A percentile compares a stretch with the other conserved stretches of the same genome.
phyloP scores from a whole-genome alignment of 2,888 invertebrate species.

The Miltochrista miniata region DNA sequence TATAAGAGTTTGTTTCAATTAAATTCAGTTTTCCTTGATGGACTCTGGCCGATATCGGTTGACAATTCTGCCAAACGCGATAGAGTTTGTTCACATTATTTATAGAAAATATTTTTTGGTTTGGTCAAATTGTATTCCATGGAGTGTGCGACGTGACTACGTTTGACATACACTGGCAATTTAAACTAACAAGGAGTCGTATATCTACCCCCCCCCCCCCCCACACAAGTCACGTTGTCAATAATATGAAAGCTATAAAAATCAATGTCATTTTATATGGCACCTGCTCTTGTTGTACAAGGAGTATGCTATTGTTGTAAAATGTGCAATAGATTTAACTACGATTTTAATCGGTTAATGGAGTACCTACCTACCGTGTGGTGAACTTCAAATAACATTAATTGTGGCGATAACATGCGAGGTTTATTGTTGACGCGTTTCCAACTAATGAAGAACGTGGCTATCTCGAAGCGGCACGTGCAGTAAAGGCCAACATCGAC shows the following conservation, averaged over 20 bases:
- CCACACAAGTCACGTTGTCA: background rate
- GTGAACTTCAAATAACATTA: conserved; percentile 32
- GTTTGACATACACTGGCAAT: too few species aligned
- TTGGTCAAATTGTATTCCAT: too few species aligned
- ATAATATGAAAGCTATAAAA: conserved; percentile 1
- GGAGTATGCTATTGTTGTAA: conserved; percentile 6
- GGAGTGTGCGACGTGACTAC: too few species aligned
- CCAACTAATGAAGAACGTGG: conserved; percentile 50
- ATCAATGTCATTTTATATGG: conserved; percentile 4
- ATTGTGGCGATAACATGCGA: conserved; percentile 44
- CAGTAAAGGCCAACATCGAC: conserved; percentile 27
- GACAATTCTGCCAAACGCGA: too few species aligned
- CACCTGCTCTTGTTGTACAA: background rate
- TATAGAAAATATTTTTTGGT: too few species aligned
- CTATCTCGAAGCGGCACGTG: conserved; percentile 53
- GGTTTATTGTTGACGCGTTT: conserved; percentile 51
- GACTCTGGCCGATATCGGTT: too few species aligned
- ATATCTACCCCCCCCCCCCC: background rate
- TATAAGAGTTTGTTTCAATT: too few species aligned
- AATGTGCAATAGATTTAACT: conserved; percentile 26
- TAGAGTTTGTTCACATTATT: too few species aligned
- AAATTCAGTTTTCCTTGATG: too few species aligned
- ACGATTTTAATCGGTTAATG: conserved; percentile 3
- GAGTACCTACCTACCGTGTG: conserved; percentile 16
- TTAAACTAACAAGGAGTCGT: background rate